Conservation (phyloP, 2,888 invertebrate genomes). For the Strigamia transsilvanica region DNA sequence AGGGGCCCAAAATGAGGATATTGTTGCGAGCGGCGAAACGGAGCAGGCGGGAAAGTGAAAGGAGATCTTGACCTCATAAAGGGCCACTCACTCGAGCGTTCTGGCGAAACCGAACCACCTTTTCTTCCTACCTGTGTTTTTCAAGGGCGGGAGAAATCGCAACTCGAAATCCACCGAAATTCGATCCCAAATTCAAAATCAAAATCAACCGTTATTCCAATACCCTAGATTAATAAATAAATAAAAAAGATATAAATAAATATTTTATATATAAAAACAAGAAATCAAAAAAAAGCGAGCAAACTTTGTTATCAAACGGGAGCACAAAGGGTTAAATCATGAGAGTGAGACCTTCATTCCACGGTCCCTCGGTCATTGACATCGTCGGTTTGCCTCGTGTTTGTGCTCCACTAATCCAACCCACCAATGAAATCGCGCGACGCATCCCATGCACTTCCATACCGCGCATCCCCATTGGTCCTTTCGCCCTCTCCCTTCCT, state of each 20-base stretch:
- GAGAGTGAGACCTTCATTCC: slow-evolving; percentile 31
- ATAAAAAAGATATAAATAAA: not conserved
- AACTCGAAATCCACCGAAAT: too few relatives aligned
- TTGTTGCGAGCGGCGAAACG: not conserved
- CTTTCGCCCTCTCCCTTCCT: not conserved
- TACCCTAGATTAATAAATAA: too few relatives aligned
- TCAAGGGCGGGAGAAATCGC: slow-evolving; percentile 28
- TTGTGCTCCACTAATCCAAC: not conserved
- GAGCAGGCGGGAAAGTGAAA: slow-evolving; percentile 35
- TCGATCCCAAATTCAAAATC: too few relatives aligned
- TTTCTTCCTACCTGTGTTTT: slow-evolving; percentile 26
- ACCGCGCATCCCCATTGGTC: not conserved
- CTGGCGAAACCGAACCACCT: not conserved
- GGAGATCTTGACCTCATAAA: slow-evolving; percentile 35
- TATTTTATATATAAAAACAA: not conserved
- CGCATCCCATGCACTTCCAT: not conserved
- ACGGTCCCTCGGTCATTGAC: slow-evolving; percentile 38
- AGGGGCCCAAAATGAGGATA: slow-evolving; percentile 10
- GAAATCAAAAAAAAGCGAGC: not conserved
- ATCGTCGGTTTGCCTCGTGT: slow-evolving; percentile 17
- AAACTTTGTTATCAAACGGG: not conserved
- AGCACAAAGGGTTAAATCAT: slow-evolving; percentile 12
- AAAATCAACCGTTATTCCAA: too few relatives aligned
- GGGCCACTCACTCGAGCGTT: slow-evolving; percentile 34
- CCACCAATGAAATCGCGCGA: not conserved